Evolutionary conservation across 2,797 vertebrate genomes (phyloP), one percentile per base, ranked within the genome.

Genomic region (Sebastes taczanowskii): DNA sequence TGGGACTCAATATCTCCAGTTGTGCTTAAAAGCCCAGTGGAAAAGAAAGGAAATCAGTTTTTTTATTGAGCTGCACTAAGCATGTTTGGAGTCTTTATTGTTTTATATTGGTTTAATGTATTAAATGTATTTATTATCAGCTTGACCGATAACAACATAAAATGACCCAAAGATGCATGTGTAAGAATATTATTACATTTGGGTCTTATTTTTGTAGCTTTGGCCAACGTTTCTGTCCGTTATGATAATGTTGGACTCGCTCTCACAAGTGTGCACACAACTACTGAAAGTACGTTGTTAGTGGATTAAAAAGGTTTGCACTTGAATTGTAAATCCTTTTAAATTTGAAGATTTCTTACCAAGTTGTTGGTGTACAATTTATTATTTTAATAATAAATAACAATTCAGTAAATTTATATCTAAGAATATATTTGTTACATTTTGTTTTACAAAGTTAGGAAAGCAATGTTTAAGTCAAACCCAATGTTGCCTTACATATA

Each of bases 201-300:
- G 6, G 9, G 34, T 42, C 42, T 46, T 18, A 18, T 46, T 9
- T 59, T 27, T 38, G 68, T 9, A 72, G 20, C 7, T 60, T 30
- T 22, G 7, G 11, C 16, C 16, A 27, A 27, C 38, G 14, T 52
- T 27, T 59, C n/a, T 60, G 18, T 13, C 2, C 2, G 4, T 34
- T 53, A 6, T 23, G 59, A 56, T 38, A 7, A 46, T 46, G 20
- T 6, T 38, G 11, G 10, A 14, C 22, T 11, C 59, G 2, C 29
- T 38, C 7, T 35, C 34, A 35, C 0, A 46, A 34, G 7, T 38
- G 30, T 35, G 7, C 11, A 23, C 27, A 32, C 25, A 32, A 11
- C 4, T 53, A 56, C 8, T 27, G 20, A 22, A 46, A 8, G 0
- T 29, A 14, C 3, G 0, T 42, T 16, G 38, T 42, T 16, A 0